Conservation (phyloP, 2,888 invertebrate species). For the Leistus spinibarbis region DNA sequence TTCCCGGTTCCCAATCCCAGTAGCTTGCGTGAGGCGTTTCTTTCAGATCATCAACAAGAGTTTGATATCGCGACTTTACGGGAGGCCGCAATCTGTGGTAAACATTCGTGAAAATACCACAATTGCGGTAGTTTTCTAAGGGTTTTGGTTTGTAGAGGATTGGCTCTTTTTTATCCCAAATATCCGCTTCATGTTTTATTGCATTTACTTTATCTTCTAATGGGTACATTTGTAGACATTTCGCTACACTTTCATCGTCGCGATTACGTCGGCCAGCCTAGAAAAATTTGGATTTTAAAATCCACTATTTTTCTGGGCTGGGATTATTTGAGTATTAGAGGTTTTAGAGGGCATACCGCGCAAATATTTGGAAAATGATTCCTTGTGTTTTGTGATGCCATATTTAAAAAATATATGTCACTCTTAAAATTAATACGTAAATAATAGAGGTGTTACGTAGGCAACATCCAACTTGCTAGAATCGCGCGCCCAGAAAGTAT, state of each 20-base stretch:
- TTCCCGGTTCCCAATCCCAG: constrained; percentile 58
- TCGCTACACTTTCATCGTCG: constrained; percentile 44
- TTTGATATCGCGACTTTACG: constrained; percentile 56
- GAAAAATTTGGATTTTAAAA: constrained; percentile 11
- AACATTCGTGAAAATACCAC: constrained; percentile 47
- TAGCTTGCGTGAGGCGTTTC: constrained; percentile 59
- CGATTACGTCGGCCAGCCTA: constrained; percentile 51
- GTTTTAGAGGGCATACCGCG: constrained; percentile 41
- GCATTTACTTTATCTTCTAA: constrained; percentile 50
- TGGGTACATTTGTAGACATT: constrained; percentile 48
- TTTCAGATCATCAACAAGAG: constrained; percentile 57
- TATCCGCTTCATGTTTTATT: constrained; percentile 49
- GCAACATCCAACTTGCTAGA: constrained; percentile 24
- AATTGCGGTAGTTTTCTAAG: constrained; percentile 45
- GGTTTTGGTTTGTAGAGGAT: constrained; percentile 42
- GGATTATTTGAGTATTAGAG: neutral
- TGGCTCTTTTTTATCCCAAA: constrained; percentile 40
- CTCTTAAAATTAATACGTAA: neutral
- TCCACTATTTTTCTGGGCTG: no score
- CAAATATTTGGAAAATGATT: constrained; percentile 41
- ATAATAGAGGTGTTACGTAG: neutral
- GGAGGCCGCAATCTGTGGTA: constrained; percentile 49
- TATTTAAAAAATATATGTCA: neutral
- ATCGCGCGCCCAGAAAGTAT: constrained; percentile 13
- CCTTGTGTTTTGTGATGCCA: constrained; percentile 40